phyloP scores from a whole-genome alignment of 2,888 invertebrate species.

The Spodoptera littoralis region DNA sequence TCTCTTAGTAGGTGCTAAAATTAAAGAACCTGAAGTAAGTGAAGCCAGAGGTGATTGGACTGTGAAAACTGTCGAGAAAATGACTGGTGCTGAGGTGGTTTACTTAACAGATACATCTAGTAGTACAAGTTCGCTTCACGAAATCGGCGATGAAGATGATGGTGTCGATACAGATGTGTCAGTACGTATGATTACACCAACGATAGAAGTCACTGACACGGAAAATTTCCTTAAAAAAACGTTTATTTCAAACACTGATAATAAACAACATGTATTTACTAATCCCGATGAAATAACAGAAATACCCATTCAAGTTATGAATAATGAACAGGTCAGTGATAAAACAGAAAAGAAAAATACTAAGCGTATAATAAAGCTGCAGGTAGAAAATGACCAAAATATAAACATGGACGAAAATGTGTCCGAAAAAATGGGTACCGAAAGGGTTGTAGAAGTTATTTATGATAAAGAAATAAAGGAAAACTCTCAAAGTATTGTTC shows the following conservation, averaged over 20 bases:
- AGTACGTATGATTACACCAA: constrained; percentile 85
- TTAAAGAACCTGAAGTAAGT: constrained; percentile 87
- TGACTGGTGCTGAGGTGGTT: constrained; percentile 91
- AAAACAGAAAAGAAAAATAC: neutral
- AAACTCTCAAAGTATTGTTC: constrained; percentile 12
- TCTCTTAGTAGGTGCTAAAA: constrained; percentile 90
- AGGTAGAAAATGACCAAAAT: constrained; percentile 9
- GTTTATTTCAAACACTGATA: constrained; percentile 61
- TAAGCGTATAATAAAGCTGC: constrained; percentile 27
- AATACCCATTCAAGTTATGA: too few relatives aligned
- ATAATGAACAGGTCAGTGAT: neutral
- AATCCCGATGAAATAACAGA: too few relatives aligned
- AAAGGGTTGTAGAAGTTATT: constrained; percentile 23
- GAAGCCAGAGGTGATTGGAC: constrained; percentile 89
- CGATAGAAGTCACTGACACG: constrained; percentile 85
- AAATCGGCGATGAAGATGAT: constrained; percentile 85
- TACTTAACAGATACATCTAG: constrained; percentile 91
- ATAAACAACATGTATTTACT: constrained; percentile 19
- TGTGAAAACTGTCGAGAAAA: constrained; percentile 84
- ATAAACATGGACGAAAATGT: neutral
- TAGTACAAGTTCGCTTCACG: constrained; percentile 89
- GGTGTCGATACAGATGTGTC: constrained; percentile 83
- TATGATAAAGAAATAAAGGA: constrained; percentile 20
- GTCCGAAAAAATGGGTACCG: constrained; percentile 12
- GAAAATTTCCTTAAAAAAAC: constrained; percentile 79